phyloP scores from a whole-genome alignment of 2,113 vertebrate genomes.

The Engystomops pustulosus region DNA sequence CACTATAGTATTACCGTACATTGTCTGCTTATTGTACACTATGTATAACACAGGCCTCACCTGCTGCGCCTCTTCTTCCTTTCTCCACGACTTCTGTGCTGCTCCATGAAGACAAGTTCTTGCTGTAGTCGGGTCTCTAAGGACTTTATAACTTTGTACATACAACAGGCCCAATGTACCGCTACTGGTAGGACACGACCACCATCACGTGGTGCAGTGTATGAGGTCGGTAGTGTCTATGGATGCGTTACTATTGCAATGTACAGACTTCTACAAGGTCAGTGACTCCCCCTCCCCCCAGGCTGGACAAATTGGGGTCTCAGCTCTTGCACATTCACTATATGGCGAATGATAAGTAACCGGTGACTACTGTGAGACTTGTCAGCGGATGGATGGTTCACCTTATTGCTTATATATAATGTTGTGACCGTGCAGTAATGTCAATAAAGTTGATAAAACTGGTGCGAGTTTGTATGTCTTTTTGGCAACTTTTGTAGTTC shows the following conservation, averaged over 20 bases:
- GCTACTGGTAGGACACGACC: background rate
- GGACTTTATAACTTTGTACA: background rate
- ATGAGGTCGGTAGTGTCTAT: background rate
- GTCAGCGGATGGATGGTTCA: conserved; percentile 63
- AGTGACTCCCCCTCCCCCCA: background rate
- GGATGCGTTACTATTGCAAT: background rate
- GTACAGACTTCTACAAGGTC: background rate
- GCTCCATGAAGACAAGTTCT: background rate
- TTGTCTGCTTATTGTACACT: conserved; percentile 33
- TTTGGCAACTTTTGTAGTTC: no score
- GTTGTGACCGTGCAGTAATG: conserved; percentile 70
- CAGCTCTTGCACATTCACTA: conserved; percentile 4
- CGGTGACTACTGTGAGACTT: conserved; percentile 29
- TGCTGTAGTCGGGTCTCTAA: background rate
- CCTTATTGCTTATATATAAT: conserved; percentile 73
- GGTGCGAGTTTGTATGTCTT: background rate
- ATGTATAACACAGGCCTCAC: conserved; percentile 6
- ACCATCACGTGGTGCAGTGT: background rate
- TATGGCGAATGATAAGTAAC: background rate
- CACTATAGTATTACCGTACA: conserved; percentile 56
- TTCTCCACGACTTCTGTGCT: conserved; percentile 9
- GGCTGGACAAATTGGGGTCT: background rate
- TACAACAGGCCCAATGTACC: background rate
- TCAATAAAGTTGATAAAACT: conserved; percentile 73
- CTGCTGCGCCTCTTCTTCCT: background rate